These are phyloP conservation scores for Neoitamus cyanurus DNA, from an alignment of 2,888 invertebrate genomes.

Conservation along the genomic window DNA sequence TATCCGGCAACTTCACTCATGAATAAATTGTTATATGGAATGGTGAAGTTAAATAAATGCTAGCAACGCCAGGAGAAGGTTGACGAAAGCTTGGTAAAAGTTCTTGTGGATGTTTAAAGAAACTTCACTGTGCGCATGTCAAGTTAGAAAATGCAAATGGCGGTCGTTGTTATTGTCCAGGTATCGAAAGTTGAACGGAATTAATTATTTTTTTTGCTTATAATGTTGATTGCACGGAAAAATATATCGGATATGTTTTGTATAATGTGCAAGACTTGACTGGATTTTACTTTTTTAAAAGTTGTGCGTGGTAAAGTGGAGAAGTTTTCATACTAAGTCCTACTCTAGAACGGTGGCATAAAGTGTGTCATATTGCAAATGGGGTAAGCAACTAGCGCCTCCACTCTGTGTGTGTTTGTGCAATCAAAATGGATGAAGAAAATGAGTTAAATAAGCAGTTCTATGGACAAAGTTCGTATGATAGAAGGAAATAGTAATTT, in stretches of 20 bases:
- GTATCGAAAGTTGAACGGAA: conserved; percentile 38
- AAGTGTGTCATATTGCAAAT: conserved; percentile 76
- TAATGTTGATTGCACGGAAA: neutral
- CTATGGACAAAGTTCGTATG: conserved; percentile 63
- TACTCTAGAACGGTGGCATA: conserved; percentile 55
- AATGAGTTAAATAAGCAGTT: conserved; percentile 26
- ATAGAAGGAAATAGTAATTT: neutral
- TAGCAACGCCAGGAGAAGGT: neutral
- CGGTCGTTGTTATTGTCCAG: conserved; percentile 99
- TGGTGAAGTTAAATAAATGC: too few species aligned
- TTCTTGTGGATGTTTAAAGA: conserved; percentile 17
- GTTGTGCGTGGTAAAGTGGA: conserved; percentile 21
- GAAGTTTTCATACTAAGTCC: conserved; percentile 12
- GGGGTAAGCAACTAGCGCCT: conserved; percentile 70
- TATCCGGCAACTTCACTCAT: too few species aligned
- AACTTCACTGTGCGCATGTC: conserved; percentile 42
- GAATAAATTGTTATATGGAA: too few species aligned
- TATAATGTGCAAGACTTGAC: conserved; percentile 7
- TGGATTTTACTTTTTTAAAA: neutral
- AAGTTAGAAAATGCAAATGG: conserved; percentile 89
- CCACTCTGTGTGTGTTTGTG: conserved; percentile 55
- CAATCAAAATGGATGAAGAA: conserved; percentile 47
- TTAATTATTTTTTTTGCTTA: conserved; percentile 28
- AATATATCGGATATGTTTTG: neutral
- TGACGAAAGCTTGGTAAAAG: neutral